A percentile compares a stretch with the other conserved stretches of the same genome.
Conservation (phyloP, 2,797 vertebrate genomes). For the Coranthus polyacanthus region DNA sequence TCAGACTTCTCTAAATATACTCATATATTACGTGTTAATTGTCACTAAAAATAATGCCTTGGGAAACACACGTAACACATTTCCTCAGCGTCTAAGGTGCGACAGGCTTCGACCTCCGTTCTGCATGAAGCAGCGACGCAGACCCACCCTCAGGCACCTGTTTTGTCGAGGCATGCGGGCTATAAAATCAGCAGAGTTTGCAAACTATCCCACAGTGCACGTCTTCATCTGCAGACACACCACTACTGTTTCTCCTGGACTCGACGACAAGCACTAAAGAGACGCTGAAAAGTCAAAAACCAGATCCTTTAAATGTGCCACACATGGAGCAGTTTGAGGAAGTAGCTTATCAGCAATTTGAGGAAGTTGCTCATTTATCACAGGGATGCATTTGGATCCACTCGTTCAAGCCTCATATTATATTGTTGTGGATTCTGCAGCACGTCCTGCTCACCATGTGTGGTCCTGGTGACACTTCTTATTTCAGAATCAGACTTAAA, state of each 20-base stretch:
- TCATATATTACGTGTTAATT: neutral
- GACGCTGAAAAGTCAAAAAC: neutral
- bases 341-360: constrained; percentile 32
- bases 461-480: neutral
- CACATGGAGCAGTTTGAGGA: constrained; percentile 18
- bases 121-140: too few relatives aligned
- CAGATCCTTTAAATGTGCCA: neutral
- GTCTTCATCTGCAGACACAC: neutral
- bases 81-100: too few relatives aligned
- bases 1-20: neutral
- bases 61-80: too few relatives aligned
- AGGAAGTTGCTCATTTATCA: constrained; percentile 48
- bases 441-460: neutral
- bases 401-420: neutral
- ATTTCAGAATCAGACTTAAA: neutral
- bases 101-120: too few relatives aligned
- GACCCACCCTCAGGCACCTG: neutral
- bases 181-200: neutral
- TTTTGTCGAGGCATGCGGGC: constrained; percentile 21
- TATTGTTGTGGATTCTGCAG: neutral
- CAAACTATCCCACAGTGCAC: neutral
- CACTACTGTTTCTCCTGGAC: neutral
- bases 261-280: neutral
- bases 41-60: neutral
- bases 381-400: neutral